These are phyloP conservation scores for Slavum lentiscoides DNA, from an alignment of 2,888 invertebrate species.

Conservation along the genomic window DNA sequence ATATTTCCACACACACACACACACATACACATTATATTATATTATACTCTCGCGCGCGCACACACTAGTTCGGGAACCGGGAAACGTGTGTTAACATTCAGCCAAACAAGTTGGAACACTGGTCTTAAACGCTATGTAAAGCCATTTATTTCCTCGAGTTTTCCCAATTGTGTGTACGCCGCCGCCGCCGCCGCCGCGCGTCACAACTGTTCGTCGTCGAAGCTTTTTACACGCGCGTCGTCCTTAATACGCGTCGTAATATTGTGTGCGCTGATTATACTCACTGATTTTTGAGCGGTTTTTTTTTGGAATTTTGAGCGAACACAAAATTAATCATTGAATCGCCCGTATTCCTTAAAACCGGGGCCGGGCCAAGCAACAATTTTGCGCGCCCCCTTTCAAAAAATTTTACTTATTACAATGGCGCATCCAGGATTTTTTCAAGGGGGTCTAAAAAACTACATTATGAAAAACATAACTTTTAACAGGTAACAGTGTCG, in stretches of 20 bases:
- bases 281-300: no score
- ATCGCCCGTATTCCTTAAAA: no score
- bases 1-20: slow-evolving; percentile 26
- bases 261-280: no score
- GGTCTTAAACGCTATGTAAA: slow-evolving; percentile 52
- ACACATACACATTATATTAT: neutral
- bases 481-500: no score
- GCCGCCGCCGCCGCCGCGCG: neutral
- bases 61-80: slow-evolving; percentile 40
- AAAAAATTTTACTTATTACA: no score
- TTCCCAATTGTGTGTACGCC: slow-evolving; percentile 22
- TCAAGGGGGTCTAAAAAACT: no score
- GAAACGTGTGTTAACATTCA: slow-evolving; percentile 53
- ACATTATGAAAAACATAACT: no score
- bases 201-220: neutral
- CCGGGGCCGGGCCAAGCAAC: no score
- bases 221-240: neutral
- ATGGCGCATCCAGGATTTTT: no score
- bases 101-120: slow-evolving; percentile 53
- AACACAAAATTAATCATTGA: no score
- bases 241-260: neutral
- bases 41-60: neutral
- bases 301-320: no score
- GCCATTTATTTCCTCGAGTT: slow-evolving; percentile 51
- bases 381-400: no score